Evolutionary conservation across 2,113 vertebrate species (phyloP).

Genomic region (Clarias magur): DNA sequence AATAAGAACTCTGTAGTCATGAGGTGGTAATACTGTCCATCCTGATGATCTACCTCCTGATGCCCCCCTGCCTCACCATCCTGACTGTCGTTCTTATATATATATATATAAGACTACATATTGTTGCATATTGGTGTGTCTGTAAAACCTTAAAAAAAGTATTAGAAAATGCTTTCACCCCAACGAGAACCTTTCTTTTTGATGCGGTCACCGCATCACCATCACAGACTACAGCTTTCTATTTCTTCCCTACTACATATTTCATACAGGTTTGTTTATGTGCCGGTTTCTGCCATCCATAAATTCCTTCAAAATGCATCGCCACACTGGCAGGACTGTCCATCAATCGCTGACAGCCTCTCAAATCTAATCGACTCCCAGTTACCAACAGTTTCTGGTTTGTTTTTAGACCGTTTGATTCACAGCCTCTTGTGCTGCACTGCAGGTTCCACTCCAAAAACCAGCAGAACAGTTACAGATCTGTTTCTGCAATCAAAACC

Average conservation of each 20-base stretch:
- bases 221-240: background rate
- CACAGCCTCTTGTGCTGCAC: background rate
- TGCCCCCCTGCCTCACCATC: background rate
- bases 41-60: no score
- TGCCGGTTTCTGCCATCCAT: background rate
- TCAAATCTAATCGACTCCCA: constrained; percentile 6
- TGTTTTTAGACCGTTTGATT: constrained; percentile 12
- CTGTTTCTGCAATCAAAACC: constrained; percentile 15
- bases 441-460: constrained; percentile 27
- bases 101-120: no score
- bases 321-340: background rate
- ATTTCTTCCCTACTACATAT: background rate
- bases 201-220: background rate
- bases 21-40: background rate
- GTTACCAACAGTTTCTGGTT: constrained; percentile 9
- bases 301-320: constrained; percentile 4
- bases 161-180: background rate
- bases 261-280: background rate
- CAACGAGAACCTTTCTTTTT: no score
- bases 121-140: no score
- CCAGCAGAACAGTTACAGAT: constrained; percentile 3
- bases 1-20: background rate
- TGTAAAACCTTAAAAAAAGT: background rate
- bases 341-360: background rate
- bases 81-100: background rate